Base-by-base conservation (phyloP, 2,797 vertebrate species). In the Sphenodon punctatus region DNA sequence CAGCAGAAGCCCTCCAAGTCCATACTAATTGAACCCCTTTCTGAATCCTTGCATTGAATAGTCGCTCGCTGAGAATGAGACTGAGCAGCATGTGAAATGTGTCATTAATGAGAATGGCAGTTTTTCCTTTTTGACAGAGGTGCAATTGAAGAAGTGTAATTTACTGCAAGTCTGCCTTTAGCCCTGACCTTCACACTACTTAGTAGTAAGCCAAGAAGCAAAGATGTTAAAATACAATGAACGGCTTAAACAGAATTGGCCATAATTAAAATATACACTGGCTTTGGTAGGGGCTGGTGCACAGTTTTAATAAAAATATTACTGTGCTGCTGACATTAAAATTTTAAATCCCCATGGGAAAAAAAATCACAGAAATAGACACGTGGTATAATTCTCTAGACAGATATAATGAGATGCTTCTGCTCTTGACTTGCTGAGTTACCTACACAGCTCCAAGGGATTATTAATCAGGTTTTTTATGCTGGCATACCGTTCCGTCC, bases 1-100 rank as follows among this genome's bases (percentile, higher is more conserved):
- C 75, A 60, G 70, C 82, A 84, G 89, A 53, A 89, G n/a, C 61
- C 65, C 78, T 51, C 55, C 78, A 73, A 84, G 71, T 87, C 63
- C 67, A 56, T 58, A 46, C 72, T 89, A 83, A 92, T 61, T 70
- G 83, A 91, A 83, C 78, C 80, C 58, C 91, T 94, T 90, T 82
- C 91, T 76, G 82, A 88, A 75, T 23, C 38, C 56, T 53, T 55
- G 38, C 78, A 63, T 49, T 58, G 83, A 82, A 73, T n/a, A 9
- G 71, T 72, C 78, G n/a, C 8, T 2, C 67, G 60, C 75, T 3
- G 68, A 71, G 70, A 65, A 1, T 2, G 39, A 64, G 51, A 77
- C 22, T 5, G 86, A n/a, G 19, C 4, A 66, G 67, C 36, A 38
- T 30, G 55, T 23, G 60, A 82, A 64, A 79, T 36, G 65, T 48